Percentiles rank a stretch among this genome's conserved stretches.
Conservation (phyloP, 2,888 invertebrate genomes). For the Drosophila peninsularis region DNA sequence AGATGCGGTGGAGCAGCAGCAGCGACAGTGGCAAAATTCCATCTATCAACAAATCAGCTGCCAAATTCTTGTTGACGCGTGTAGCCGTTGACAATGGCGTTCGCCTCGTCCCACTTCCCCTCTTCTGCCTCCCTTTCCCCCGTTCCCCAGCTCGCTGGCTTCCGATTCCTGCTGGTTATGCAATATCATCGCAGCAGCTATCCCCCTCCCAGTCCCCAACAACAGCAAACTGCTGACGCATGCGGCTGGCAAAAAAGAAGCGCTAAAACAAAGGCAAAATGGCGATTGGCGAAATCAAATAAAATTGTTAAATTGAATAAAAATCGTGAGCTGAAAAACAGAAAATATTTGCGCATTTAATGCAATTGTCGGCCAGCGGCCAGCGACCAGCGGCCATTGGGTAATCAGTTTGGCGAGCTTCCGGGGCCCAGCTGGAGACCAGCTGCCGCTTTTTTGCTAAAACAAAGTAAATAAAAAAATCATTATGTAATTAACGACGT, state of each 20-base stretch:
- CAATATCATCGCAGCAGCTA: conserved; percentile 48
- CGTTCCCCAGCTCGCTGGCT: conserved; percentile 9
- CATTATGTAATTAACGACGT: conserved; percentile 65
- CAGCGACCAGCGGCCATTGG: conserved; percentile 10
- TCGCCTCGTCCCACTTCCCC: conserved; percentile 3
- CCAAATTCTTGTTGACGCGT: conserved; percentile 79
- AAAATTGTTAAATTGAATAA: conserved; percentile 80
- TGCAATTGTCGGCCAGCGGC: conserved; percentile 61
- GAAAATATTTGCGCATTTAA: conserved; percentile 75
- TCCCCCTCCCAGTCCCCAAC: conserved; percentile 4
- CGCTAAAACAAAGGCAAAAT: conserved; percentile 42
- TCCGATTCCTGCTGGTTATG: conserved; percentile 62
- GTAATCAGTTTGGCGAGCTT: conserved; percentile 53
- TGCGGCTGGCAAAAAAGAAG: conserved; percentile 33
- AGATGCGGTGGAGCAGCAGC: conserved; percentile 16
- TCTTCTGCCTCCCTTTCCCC: not conserved
- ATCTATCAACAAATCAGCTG: conserved; percentile 80
- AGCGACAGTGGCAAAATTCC: conserved; percentile 59
- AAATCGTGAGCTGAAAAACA: conserved; percentile 73
- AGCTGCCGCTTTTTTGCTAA: conserved; percentile 24
- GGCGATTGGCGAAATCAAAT: conserved; percentile 67
- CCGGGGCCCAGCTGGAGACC: conserved; percentile 19
- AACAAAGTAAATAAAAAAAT: conserved; percentile 17
- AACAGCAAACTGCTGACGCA: conserved; percentile 62
- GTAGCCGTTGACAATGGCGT: conserved; percentile 73